Base-by-base conservation (phyloP, 1,140 invertebrate species). In the Oreohelix idahoensis region DNA sequence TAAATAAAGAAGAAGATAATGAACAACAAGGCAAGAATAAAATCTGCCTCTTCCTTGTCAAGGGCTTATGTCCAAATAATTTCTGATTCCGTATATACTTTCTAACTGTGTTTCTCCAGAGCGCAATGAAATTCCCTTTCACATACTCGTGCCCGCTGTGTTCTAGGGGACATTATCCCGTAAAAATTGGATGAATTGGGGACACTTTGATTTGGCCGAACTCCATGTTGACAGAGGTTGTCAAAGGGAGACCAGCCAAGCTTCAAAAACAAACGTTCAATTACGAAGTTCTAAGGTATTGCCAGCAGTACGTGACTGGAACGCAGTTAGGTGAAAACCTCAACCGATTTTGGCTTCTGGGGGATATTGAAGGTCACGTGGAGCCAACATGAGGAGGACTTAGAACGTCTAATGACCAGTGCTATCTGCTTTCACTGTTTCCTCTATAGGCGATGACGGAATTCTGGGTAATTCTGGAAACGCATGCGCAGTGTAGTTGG, bases 251-350 rank as follows among this genome's bases (percentile, higher is more conserved):
- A n/a, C 53, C 53, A 58, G 53, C 5, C 15, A 8, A 5, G 13
- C 53, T 58, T 23, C 15, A 23, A 58, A 58, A 58, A 58, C 53
- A 58, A 58, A 58, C 53, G 53, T n/a, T 58, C 53, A 58, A 23
- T 58, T 15, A 58, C 53, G 53, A 4, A 58, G 15, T 58, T 58
- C 53, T 58, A n/a, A 58, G 4, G 53, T 5, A n/a, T 58, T 23
- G 53, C 53, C 53, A 58, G 53, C 53, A 15, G 53, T 58, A 58
- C 53, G 53, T 58, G 53, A 58, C 53, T 58, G 26, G 53, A 58
- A 23, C 53, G 53, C 53, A 4, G 53, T 49, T 58, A 58, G 53
- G 53, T 58, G 53, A 58, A 58, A 58, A n/a, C 53, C 53, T 58
- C 53, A 58, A n/a, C 53, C 8, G 8, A n/a, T 58, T 58, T 58